Conservation (phyloP, 2,113 vertebrate species). For the Leptosomus discolor region DNA sequence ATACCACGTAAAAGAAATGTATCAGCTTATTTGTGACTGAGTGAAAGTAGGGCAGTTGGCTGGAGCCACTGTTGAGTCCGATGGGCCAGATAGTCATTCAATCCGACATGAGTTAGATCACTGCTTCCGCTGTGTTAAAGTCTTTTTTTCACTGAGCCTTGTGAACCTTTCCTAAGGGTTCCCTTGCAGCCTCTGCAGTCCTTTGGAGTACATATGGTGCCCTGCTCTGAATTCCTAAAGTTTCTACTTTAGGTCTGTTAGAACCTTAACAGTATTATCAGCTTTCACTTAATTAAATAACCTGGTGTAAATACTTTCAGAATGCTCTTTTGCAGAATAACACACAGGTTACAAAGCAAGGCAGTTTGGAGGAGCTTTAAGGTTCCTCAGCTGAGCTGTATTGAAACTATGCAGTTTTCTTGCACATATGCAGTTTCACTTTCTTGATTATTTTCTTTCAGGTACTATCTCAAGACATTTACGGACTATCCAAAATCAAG, state of each 20-base stretch:
- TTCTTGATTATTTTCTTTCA: slow-evolving; percentile 68
- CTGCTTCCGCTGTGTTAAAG: fast-evolving
- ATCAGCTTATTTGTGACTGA: not conserved
- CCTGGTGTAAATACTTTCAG: not conserved
- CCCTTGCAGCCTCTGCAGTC: not conserved
- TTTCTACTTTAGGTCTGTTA: not conserved
- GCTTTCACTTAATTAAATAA: not conserved
- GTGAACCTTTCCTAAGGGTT: not conserved
- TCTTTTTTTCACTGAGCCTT: not conserved
- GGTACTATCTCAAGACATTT: slow-evolving; percentile 86
- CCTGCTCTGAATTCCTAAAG: not conserved
- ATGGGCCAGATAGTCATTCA: not conserved
- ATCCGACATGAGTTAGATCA: not conserved
- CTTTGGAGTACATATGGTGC: not conserved
- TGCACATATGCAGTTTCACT: not conserved
- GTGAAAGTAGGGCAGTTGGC: not conserved
- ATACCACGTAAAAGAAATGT: not conserved
- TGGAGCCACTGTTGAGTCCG: not conserved
- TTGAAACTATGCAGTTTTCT: not conserved
- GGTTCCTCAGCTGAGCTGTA: not conserved
- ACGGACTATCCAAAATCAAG: slow-evolving; percentile 86
- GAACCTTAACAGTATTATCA: not conserved
- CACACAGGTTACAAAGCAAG: not conserved
- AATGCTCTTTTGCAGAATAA: not conserved
- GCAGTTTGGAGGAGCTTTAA: not conserved